Base-by-base conservation (phyloP, 92 coral and sea anemone species). In the Virgularia gustaviana region DNA sequence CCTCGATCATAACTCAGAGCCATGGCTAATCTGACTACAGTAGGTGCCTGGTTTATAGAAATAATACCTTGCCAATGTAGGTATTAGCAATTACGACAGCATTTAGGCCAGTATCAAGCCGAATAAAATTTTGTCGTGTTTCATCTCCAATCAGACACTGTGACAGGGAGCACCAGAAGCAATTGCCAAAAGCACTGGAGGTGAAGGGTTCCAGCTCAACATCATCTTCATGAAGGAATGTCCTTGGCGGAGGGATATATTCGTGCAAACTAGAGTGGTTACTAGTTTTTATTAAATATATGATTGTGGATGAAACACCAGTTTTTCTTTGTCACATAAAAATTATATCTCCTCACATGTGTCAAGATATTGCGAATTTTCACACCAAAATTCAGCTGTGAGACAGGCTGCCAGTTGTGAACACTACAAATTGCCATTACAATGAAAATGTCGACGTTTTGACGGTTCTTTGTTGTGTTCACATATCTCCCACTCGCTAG, bases 141-240 rank as follows among this genome's bases (percentile, higher is more conserved):
- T 55, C 62, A 19, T 23, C 32, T 20, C 62, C 62, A 24, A 37
- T 20, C 62, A 55, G 62, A 55, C 32, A 37, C 32, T 27, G 12
- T 0, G 62, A 55, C 0, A 55, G 62, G n/a, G n/a, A n/a, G n/a
- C n/a, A n/a, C n/a, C n/a, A n/a, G n/a, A n/a, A n/a, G n/a, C n/a
- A n/a, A n/a, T 9, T 3, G 27, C 62, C 62, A 55, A 55, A 55
- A 55, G 62, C 62, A 55, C 18, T 55, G n/a, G n/a, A n/a, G n/a
- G n/a, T n/a, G n/a, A n/a, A 55, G 15, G 62, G 62, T 55, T 55
- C 62, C 2, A 55, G 4, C 62, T 55, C 34, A 8, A 20, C 16
- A 24, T 37, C 62, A 55, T 55, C 62, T 11, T 55, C 62, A 55
- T 37, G 9, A 27, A 51, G 27, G 28, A 51, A 1, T 51, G 20